These are phyloP conservation scores for Flexamia atlantica DNA, from an alignment of 2,888 invertebrate genomes.

Conservation along the genomic window DNA sequence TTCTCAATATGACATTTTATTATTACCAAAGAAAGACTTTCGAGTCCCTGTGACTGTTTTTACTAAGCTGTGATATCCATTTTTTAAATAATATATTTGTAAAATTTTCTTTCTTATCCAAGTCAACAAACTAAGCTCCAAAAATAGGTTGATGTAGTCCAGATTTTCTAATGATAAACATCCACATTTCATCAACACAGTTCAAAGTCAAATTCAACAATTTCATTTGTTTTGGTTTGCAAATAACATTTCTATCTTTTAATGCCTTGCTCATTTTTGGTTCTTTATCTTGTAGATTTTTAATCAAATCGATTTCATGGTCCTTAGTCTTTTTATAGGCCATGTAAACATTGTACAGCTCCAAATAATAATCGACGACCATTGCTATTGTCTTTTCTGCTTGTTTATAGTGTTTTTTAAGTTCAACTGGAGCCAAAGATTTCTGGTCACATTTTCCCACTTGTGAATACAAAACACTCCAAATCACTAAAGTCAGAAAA, in stretches of 20 bases:
- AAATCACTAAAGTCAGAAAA: background rate
- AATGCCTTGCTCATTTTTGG: slow-evolving; percentile 23
- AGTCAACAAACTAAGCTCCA: background rate
- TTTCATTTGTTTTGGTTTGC: slow-evolving; percentile 21
- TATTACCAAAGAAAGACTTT: too few relatives aligned
- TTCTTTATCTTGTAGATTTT: slow-evolving; percentile 38
- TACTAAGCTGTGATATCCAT: too few relatives aligned
- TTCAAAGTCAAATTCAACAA: slow-evolving; percentile 37
- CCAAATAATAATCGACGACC: slow-evolving; percentile 37
- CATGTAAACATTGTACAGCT: slow-evolving; percentile 19
- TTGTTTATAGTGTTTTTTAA: background rate
- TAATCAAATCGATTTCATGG: slow-evolving; percentile 26
- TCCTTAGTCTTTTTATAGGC: slow-evolving; percentile 25
- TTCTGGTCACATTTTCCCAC: slow-evolving; percentile 9
- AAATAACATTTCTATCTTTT: slow-evolving; percentile 1
- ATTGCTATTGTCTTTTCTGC: slow-evolving; percentile 11
- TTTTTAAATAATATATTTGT: too few relatives aligned
- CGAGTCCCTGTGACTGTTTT: too few relatives aligned
- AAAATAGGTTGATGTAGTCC: slow-evolving; percentile 33
- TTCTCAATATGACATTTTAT: too few relatives aligned
- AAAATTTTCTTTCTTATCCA: too few relatives aligned
- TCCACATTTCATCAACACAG: slow-evolving; percentile 52
- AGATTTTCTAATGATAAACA: slow-evolving; percentile 28
- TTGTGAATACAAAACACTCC: background rate
- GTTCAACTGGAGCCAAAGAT: background rate